phyloP scores from a whole-genome alignment of 2,797 vertebrate species.

The Sparidentex hasta region DNA sequence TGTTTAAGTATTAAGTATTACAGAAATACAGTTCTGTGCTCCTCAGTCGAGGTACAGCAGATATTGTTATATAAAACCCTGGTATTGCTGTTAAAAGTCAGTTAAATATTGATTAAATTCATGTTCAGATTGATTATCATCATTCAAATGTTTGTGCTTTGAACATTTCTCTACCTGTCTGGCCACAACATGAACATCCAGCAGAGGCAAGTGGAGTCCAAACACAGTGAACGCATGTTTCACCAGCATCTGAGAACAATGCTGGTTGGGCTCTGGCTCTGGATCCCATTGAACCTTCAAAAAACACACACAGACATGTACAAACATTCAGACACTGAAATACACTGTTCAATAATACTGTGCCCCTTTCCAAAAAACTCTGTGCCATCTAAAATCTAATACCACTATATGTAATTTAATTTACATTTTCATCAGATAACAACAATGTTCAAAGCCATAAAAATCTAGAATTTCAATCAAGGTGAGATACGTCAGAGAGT shows the following conservation, averaged over 20 bases:
- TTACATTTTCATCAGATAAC: too few species aligned
- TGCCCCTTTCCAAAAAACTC: background rate
- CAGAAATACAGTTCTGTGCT: background rate
- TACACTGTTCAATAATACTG: background rate
- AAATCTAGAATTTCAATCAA: too few species aligned
- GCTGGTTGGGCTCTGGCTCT: constrained; percentile 83
- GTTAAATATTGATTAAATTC: background rate
- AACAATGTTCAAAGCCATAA: too few species aligned
- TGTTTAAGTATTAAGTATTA: background rate
- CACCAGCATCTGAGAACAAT: constrained; percentile 88
- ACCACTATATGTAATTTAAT: background rate
- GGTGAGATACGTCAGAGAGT: too few species aligned
- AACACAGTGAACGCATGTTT: constrained; percentile 84
- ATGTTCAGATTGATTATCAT: background rate
- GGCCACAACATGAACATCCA: constrained; percentile 86
- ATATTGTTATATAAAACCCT: background rate
- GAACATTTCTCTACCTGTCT: constrained; percentile 80
- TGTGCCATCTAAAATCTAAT: background rate
- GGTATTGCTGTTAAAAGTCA: background rate
- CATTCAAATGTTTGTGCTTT: too few species aligned
- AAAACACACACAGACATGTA: background rate
- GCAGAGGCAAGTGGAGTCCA: constrained; percentile 79
- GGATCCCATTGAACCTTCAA: constrained; percentile 86
- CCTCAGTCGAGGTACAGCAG: background rate
- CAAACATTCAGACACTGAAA: constrained; percentile 5